Base-by-base conservation (phyloP, 53 echinoderm and acorn worm genomes). In the Astropecten irregularis region DNA sequence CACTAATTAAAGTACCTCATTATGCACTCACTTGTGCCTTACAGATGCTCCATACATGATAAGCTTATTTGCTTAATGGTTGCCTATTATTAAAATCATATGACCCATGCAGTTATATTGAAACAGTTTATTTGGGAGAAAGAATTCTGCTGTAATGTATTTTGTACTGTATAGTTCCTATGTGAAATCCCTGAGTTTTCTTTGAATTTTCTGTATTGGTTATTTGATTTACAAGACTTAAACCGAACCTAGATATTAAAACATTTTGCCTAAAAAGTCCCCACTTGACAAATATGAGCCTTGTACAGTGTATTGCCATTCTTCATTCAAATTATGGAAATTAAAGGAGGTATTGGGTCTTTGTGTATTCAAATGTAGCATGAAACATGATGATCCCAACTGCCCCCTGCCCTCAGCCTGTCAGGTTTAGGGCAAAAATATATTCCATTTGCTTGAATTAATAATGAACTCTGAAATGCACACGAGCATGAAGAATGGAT, bases 401-500 rank as follows among this genome's bases (percentile, higher is more conserved):
- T 39, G 76, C 76, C 76, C 40, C 39, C 58, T 76, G 19, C 29
- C 40, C 56, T 11, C 54, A 76, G 33, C 31, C 22, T 33, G 25
- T 49, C 23, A 48, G 48, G 38, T 15, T 28, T 0, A 58, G 20
- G 37, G 63, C 38, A 38, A 76, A 73, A 76, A 76, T 57, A 76
- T 76, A 76, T 76, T 76, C 76, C 57, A 39, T 76, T 76, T 76
- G 76, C 76, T 49, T 76, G 76, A 76, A 76, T 76, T 76, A 76
- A 76, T 76, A 76, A 76, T 76, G 76, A 76, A 76, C 76, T 76
- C 58, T 36, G 76, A 76, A 76, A 76, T 76, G 76, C 76, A 76
- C 76, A 76, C 76, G 76, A 76, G 76, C 76, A 76, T 76, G 76
- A 76, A 76, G 76, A 76, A 76, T 76, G 56, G 76, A 76, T 76